Base-by-base conservation (phyloP, 2,888 invertebrate genomes). In the Meiosimyza decipiens region DNA sequence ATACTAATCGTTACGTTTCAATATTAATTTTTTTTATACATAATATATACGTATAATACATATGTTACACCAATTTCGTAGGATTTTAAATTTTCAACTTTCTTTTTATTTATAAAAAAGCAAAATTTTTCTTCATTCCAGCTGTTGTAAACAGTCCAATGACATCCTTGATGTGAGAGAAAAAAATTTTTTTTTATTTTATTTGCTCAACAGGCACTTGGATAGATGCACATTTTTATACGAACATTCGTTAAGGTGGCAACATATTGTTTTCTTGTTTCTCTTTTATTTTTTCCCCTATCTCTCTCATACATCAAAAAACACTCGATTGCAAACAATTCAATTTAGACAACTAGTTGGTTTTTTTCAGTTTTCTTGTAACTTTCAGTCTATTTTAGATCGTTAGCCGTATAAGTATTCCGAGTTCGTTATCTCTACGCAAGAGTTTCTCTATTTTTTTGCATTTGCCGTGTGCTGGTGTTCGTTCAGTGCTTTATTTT, bases 351-450 rank as follows among this genome's bases (percentile, higher is more conserved):
- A 16, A 40, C 40, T 40, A 9, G 40, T 40, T 40, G 40, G 9
- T 40, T 40, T 40, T 33, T n/a, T 62, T 62, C n/a, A 40, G 47
- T 40, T 71, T 66, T 72, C 73, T 68, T 52, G 49, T 71, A 47
- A 28, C 15, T 73, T 74, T 76, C 76, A 81, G 83, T 82, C 79
- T 77, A 77, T 79, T 79, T 82, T 79, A 74, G 80, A 80, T 82
- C 83, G 82, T 80, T 81, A 76, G 78, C 77, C 80, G 78, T 72
- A 79, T 78, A 80, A 77, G 83, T 81, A 78, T 1, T 4, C 40
- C 1, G 40, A 40, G 1, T 40, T 40, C 15, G 12, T 52, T 18
- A 51, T 65, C 52, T 15, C 33, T 33, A 16, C 52, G 60, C 60
- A 16, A 33, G 33, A 62, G 28, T 55, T 12, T 12, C 57, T 28